These are phyloP conservation scores for Nemurella pictetii DNA, from an alignment of 2,888 invertebrate genomes.

Conservation along the genomic window DNA sequence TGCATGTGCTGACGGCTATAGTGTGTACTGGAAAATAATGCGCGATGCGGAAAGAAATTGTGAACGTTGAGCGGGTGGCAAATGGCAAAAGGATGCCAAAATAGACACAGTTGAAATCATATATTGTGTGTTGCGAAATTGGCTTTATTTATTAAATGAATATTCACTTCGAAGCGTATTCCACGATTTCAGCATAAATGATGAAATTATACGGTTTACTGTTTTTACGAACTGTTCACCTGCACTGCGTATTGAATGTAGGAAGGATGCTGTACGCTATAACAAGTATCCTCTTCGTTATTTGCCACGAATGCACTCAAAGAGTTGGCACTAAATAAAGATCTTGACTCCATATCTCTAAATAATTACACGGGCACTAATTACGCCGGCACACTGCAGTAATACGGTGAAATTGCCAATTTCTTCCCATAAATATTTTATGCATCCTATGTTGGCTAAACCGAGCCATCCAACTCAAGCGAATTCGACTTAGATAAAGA, in stretches of 20 bases:
- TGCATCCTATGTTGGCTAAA: neutral
- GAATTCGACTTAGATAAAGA: constrained; percentile 22
- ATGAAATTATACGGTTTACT: no score
- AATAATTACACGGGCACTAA: neutral
- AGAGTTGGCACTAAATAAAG: neutral
- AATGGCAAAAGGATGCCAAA: constrained; percentile 35
- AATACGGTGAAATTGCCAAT: neutral
- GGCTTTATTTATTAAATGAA: neutral
- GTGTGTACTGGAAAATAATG: neutral
- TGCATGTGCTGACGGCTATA: neutral
- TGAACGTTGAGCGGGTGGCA: neutral
- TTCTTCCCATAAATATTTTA: constrained; percentile 36
- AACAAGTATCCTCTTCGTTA: constrained; percentile 26
- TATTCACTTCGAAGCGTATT: no score
- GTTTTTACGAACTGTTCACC: no score
- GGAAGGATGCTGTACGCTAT: no score
- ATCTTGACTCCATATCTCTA: neutral
- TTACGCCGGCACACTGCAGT: neutral
- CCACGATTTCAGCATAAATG: no score
- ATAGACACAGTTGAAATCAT: neutral
- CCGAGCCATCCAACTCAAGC: neutral
- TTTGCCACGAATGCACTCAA: neutral
- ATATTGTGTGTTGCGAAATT: neutral
- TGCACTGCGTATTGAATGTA: no score
- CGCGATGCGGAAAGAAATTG: neutral